A percentile compares a stretch with the other conserved stretches of the same genome.
These are phyloP conservation scores for Hydrophis major DNA, from an alignment of 2,797 vertebrate species.

Conservation along the genomic window DNA sequence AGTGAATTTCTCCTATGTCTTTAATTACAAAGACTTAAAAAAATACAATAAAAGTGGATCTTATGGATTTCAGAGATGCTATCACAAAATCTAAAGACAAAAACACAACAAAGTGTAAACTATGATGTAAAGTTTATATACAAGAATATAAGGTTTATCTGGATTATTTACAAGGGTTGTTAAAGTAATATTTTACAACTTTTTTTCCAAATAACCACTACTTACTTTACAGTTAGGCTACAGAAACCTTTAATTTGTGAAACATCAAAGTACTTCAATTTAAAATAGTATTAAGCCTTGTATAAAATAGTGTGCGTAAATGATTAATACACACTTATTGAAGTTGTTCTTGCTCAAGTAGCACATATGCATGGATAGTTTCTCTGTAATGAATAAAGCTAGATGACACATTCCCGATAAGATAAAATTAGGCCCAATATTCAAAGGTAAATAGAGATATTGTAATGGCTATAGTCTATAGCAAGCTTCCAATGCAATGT, in stretches of 20 bases:
- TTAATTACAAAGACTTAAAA: background rate
- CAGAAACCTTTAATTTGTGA: slow-evolving; percentile 65
- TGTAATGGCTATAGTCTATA: background rate
- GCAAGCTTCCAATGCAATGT: background rate
- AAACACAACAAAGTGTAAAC: slow-evolving; percentile 56
- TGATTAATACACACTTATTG: slow-evolving; percentile 60
- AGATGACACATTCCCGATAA: slow-evolving; percentile 6
- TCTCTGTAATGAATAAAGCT: slow-evolving; percentile 36
- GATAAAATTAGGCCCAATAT: slow-evolving; percentile 9
- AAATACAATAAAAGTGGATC: background rate
- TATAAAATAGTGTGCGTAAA: slow-evolving; percentile 53
- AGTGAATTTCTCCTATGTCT: background rate
- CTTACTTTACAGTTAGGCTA: slow-evolving; percentile 76
- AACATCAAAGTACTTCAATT: slow-evolving; percentile 51
- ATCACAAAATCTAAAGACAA: slow-evolving; percentile 9
- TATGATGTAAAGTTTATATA: slow-evolving; percentile 76
- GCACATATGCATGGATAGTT: slow-evolving; percentile 42
- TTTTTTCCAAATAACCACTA: slow-evolving; percentile 66
- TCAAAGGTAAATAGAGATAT: slow-evolving; percentile 1
- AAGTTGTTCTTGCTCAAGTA: slow-evolving; percentile 49
- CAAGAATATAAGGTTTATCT: slow-evolving; percentile 82
- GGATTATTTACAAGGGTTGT: slow-evolving; percentile 80
- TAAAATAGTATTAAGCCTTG: slow-evolving; percentile 50
- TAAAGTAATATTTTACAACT: slow-evolving; percentile 84
- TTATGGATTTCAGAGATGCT: background rate